phyloP scores from a whole-genome alignment of 53 echinoderm and acorn worm genomes.

The Astropecten irregularis region DNA sequence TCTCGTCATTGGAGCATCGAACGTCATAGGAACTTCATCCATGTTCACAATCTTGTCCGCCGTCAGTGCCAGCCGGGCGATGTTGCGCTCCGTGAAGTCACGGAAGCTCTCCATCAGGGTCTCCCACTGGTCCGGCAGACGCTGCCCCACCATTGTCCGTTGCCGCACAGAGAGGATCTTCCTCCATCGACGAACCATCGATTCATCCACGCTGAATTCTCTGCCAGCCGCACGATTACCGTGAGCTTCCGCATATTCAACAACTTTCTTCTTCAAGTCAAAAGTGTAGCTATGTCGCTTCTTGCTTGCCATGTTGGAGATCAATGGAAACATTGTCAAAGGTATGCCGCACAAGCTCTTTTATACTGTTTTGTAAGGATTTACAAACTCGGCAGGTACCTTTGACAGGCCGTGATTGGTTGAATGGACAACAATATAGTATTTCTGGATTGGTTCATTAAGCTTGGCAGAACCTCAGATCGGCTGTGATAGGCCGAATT shows the following conservation, averaged over 20 bases:
- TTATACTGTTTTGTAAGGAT: too few species aligned
- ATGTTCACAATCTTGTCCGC: constrained; percentile 35
- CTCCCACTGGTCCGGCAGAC: constrained; percentile 4
- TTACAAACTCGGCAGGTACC: not conserved
- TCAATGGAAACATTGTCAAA: too few species aligned
- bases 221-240: constrained; percentile 58
- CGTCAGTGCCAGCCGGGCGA: not conserved
- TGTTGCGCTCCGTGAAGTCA: constrained; percentile 16
- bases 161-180: not conserved
- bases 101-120: not conserved
- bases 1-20: constrained; percentile 35
- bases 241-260: constrained; percentile 17
- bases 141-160: constrained; percentile 13
- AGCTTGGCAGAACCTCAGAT: too few species aligned
- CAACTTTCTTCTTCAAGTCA: constrained; percentile 19
- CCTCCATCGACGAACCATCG: constrained; percentile 43
- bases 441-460: not conserved
- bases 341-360: too few species aligned
- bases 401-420: not conserved
- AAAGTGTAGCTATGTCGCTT: constrained; percentile 1
- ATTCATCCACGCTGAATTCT: constrained; percentile 47
- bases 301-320: too few species aligned
- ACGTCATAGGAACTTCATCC: constrained; percentile 45
- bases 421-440: not conserved
- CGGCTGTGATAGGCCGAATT: too few species aligned